Percentiles rank a stretch among this genome's conserved stretches.
Evolutionary conservation across 2,888 invertebrate genomes (phyloP).

Genomic region (Drosophila niveifrons): DNA sequence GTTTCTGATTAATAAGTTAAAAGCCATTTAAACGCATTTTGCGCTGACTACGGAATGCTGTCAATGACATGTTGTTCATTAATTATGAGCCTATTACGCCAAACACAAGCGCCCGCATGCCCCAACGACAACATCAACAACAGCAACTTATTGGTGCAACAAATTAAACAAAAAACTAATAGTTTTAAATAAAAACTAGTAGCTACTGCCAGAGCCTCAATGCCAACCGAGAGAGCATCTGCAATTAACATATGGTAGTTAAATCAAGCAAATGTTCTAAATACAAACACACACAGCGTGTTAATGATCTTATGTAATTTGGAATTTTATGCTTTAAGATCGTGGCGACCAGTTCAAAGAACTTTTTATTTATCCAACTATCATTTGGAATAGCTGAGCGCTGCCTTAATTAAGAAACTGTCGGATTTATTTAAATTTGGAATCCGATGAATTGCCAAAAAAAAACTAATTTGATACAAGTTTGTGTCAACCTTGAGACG

Average conservation of each 20-base stretch:
- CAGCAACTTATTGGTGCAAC: slow-evolving; percentile 38
- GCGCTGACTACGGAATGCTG: slow-evolving; percentile 44
- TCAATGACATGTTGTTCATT: slow-evolving; percentile 56
- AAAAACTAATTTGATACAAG: slow-evolving; percentile 51
- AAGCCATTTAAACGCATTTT: slow-evolving; percentile 55
- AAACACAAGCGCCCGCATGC: slow-evolving; percentile 56
- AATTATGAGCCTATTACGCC: slow-evolving; percentile 50
- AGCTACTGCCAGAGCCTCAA: slow-evolving; percentile 47
- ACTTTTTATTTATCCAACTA: slow-evolving; percentile 41
- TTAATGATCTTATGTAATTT: slow-evolving; percentile 50
- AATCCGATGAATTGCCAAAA: slow-evolving; percentile 29
- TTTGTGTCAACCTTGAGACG: slow-evolving; percentile 44
- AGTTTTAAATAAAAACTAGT: slow-evolving; percentile 44
- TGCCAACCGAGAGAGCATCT: slow-evolving; percentile 59
- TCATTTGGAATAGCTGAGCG: background rate
- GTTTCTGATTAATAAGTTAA: slow-evolving; percentile 40
- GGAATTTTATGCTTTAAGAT: slow-evolving; percentile 26
- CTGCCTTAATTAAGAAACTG: slow-evolving; percentile 48
- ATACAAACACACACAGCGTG: slow-evolving; percentile 42
- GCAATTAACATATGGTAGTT: slow-evolving; percentile 52
- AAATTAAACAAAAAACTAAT: slow-evolving; percentile 3
- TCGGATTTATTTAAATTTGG: slow-evolving; percentile 60
- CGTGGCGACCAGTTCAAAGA: slow-evolving; percentile 49
- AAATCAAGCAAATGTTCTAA: slow-evolving; percentile 56
- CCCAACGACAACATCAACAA: slow-evolving; percentile 5